phyloP scores from a whole-genome alignment of 2,113 vertebrate genomes.

The Oncorhynchus mykiss region DNA sequence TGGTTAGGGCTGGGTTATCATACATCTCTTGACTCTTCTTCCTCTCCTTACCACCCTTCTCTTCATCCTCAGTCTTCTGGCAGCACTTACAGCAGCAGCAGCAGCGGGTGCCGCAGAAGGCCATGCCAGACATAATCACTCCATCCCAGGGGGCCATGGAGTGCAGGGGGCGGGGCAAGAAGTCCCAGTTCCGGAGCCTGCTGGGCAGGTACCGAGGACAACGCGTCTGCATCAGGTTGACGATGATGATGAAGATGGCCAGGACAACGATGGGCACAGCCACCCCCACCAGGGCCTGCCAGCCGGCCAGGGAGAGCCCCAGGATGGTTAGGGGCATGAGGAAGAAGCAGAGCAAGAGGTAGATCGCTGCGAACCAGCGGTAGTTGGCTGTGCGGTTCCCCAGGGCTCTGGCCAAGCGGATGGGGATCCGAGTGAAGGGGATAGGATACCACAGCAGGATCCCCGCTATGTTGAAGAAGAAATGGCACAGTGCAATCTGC shows the following conservation, averaged over 20 bases:
- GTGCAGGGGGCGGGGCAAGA: constrained; percentile 84
- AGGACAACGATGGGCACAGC: constrained; percentile 74
- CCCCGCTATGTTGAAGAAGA: constrained; percentile 96
- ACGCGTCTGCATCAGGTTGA: constrained; percentile 82
- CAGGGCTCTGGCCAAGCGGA: constrained; percentile 82
- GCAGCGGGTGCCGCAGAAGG: constrained; percentile 72
- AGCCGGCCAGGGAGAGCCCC: constrained; percentile 88
- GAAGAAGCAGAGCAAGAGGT: constrained; percentile 86
- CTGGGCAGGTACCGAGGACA: constrained; percentile 71
- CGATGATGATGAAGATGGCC: constrained; percentile 68
- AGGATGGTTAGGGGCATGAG: constrained; percentile 81
- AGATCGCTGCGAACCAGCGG: constrained; percentile 92
- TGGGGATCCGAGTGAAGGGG: constrained; percentile 85
- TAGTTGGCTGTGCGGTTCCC: constrained; percentile 85
- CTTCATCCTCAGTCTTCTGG: constrained; percentile 40
- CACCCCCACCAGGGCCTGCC: constrained; percentile 86
- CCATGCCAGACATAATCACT: constrained; percentile 45
- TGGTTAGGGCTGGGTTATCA: constrained; percentile 73
- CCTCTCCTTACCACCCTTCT: constrained; percentile 30
- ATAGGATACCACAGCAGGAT: constrained; percentile 92
- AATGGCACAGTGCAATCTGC: constrained; percentile 95
- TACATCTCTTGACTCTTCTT: constrained; percentile 74
- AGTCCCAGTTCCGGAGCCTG: constrained; percentile 82
- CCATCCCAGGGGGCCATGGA: constrained; percentile 88
- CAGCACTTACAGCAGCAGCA: constrained; percentile 80